Evolutionary conservation across 2,113 vertebrate species (phyloP).

Genomic region (Tetraodon nigroviridis): DNA sequence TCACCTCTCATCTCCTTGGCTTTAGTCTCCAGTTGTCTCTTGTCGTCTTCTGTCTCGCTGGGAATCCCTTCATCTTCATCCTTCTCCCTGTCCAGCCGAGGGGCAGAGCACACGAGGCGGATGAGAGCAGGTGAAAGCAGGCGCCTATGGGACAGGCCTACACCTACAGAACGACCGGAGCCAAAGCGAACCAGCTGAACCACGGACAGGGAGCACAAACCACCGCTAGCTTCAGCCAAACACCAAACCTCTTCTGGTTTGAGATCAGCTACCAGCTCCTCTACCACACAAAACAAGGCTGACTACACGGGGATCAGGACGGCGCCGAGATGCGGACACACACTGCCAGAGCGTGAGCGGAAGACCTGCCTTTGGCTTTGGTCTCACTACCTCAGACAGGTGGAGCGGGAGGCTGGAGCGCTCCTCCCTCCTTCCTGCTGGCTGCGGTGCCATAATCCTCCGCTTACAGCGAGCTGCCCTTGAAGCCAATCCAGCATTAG

Average conservation of each 20-base stretch:
- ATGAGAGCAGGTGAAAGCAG: not conserved
- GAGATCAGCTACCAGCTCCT: not conserved
- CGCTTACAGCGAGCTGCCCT: conserved; percentile 58
- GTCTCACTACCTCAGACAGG: conserved; percentile 9
- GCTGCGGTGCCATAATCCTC: conserved; percentile 58
- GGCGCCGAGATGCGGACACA: not conserved
- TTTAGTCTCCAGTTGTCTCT: conserved; percentile 83
- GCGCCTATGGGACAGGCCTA: not conserved
- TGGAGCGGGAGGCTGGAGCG: conserved; percentile 10
- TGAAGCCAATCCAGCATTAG: conserved; percentile 60
- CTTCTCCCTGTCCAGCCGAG: conserved; percentile 77
- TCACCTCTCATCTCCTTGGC: conserved; percentile 90
- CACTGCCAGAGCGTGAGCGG: not conserved
- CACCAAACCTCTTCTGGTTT: too few species aligned
- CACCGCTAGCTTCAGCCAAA: too few species aligned
- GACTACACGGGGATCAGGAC: not conserved
- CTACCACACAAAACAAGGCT: not conserved
- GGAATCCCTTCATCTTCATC: conserved; percentile 97
- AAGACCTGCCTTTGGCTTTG: conserved; percentile 10
- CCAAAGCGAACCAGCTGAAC: too few species aligned
- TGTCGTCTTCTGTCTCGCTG: conserved; percentile 93
- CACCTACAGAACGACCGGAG: not conserved
- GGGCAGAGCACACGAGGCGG: not conserved
- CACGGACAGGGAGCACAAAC: too few species aligned
- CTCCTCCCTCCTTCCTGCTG: conserved; percentile 52